These are phyloP conservation scores for Triplophysa rosa DNA, from an alignment of 2,113 vertebrate species.

Conservation along the genomic window DNA sequence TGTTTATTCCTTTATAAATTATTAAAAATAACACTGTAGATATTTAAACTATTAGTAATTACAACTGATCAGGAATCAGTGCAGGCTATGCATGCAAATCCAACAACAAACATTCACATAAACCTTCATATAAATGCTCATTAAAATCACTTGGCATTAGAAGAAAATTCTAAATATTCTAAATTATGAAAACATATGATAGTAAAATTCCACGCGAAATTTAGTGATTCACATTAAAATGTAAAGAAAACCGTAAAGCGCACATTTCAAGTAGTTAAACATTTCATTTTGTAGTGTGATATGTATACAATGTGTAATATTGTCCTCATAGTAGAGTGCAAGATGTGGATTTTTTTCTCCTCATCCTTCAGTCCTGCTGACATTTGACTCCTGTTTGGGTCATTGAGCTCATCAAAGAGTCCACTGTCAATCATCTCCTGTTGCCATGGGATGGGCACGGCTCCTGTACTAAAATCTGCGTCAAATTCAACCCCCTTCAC, in stretches of 20 bases:
- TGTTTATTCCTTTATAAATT: no score
- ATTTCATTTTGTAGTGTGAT: no score
- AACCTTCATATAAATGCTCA: neutral
- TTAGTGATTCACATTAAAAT: neutral
- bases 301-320: neutral
- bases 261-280: no score
- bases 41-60: no score
- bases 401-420: slow-evolving; percentile 83
- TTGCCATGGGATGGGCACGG: slow-evolving; percentile 79
- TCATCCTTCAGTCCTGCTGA: slow-evolving; percentile 15
- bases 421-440: slow-evolving; percentile 85
- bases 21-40: no score
- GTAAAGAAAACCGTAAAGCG: no score
- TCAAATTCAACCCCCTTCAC: slow-evolving; percentile 74
- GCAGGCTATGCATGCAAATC: no score
- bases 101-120: no score
- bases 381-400: slow-evolving; percentile 59
- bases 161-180: neutral
- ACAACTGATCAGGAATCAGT: no score
- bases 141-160: neutral
- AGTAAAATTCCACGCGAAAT: neutral
- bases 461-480: slow-evolving; percentile 81
- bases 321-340: slow-evolving; percentile 74
- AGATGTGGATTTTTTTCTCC: slow-evolving; percentile 72
- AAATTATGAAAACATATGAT: no score